Base-by-base conservation (phyloP, 2,888 invertebrate species). In the Muschampia plurimacula region DNA sequence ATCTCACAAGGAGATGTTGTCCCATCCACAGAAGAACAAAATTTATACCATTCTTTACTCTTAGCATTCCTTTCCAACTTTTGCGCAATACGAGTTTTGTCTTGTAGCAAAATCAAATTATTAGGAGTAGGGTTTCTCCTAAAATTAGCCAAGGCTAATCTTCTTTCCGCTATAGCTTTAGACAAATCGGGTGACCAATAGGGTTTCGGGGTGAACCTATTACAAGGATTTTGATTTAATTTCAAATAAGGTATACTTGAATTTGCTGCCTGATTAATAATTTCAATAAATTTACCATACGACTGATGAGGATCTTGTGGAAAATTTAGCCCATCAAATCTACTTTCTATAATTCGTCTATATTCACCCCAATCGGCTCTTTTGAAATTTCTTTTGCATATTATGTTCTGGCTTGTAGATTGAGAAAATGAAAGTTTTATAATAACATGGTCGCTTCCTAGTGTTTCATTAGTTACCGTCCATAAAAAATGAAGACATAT, bases 151-250 rank as follows among this genome's bases (percentile, higher is more conserved):
- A 81, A 55, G 0, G 79, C 77, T 22, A 76, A 57, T 7, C 79
- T 62, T 7, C 80, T 76, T 67, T 77, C 68, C 2, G 79, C 80
- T 4, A 81, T 76, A 10, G 59, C n/a, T 64, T 74, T 77, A 7
- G 80, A 82, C 15, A 81, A 28, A 5, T 60, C 46, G 41, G 69
- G 4, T 49, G 70, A 77, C 81, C 81, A 83, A 64, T 80, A 83
- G 5, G 74, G 67, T 74, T 80, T 81, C 0, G 79, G 52, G 5
- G 8, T 39, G 15, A 52, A 66, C 9, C 36, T 22, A 55, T 15
- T 52, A 52, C 15, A n/a, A 52, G 52, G n/a, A 15, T 15, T 52
- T 52, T 52, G n/a, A 52, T 52, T 52, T n/a, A 52, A 7, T 52
- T 52, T 52, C 13, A 15, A n/a, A 52, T 52, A 52, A 52, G 52